Evolutionary conservation across 2,797 vertebrate genomes (phyloP), one percentile per base, ranked within the genome.

Genomic region (Micropoecilia bifurca): DNA sequence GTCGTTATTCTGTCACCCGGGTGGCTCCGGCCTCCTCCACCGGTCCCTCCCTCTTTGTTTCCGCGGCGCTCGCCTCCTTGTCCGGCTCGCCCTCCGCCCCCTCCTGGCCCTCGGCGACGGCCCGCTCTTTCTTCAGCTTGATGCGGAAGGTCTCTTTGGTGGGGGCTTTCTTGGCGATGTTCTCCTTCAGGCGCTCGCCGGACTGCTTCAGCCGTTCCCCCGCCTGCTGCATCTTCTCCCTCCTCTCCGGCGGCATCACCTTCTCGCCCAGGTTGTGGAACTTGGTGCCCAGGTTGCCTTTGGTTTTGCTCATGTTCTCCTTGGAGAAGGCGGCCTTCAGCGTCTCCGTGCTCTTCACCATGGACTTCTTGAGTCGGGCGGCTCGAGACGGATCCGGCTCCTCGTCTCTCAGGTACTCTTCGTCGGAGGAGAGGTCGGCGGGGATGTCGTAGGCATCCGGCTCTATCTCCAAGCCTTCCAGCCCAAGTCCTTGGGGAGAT

Each of bases 321-420:
- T 96, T 98, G 89, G 98, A 97, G 95, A 99, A 99, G 1, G 98
- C 97, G 1, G 98, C 97, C 94, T 97, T 99, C 88, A 99, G 96
- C 84, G 95, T 97, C 93, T 98, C 97, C 1, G 97, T 97, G 88
- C 94, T 96, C 88, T 97, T 97, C 88, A 94, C 96, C 78, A 98
- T 93, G 0, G 97, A 96, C 83, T 97, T 98, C 91, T 96, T 98
- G 86, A 99, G 90, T 57, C 96, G 97, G 12, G 96, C 76, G 25
- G 96, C 95, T 77, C 95, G 95, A 28, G 97, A 96, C 0, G 95
- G 88, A 61, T 96, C 96, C 0, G 87, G 82, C 90, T 99, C 98
- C 80, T 98, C 97, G 0, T 96, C 89, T 3, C 96, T 96, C 92
- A 97, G 96, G 84, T 98, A 97, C 94, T 99, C 98, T 82, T 99